Percentiles rank a stretch among this genome's conserved stretches.
These are phyloP conservation scores for Hexactinellida sp. DNA, from an alignment of 37 sponge, comb jelly and placozoan species.

Conservation along the genomic window DNA sequence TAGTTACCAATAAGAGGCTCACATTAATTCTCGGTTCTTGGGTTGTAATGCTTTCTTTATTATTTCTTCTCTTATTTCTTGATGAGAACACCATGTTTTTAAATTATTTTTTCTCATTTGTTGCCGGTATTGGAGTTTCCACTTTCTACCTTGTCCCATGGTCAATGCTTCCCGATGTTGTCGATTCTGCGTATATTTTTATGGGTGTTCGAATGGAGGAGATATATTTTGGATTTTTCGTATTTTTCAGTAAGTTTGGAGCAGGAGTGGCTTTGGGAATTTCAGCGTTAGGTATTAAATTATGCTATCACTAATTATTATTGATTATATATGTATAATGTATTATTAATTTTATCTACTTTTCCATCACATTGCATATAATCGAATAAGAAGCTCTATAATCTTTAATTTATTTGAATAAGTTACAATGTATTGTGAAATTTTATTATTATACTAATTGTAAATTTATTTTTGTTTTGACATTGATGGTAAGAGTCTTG, in stretches of 20 bases:
- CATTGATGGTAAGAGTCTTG: too few species aligned
- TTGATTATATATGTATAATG: too few species aligned
- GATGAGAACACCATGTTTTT: background rate
- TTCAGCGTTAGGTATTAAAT: constrained; percentile 31
- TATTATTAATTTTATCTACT: too few species aligned
- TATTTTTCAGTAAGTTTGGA: constrained; percentile 70
- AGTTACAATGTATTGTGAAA: too few species aligned
- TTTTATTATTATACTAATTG: too few species aligned
- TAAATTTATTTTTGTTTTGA: too few species aligned
- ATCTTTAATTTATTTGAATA: too few species aligned
- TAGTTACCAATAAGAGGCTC: constrained; percentile 55
- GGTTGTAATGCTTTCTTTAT: constrained; percentile 27
- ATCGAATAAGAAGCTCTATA: too few species aligned
- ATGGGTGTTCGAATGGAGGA: constrained; percentile 58
- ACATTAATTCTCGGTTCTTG: constrained; percentile 35
- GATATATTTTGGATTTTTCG: constrained; percentile 79
- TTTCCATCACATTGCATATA: too few species aligned
- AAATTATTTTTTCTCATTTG: constrained; percentile 25
- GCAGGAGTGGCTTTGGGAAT: constrained; percentile 66
- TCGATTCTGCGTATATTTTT: constrained; percentile 37
- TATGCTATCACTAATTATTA: too few species aligned
- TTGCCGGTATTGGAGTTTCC: constrained; percentile 47
- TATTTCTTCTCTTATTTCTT: constrained; percentile 26
- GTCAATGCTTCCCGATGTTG: constrained; percentile 92
- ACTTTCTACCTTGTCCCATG: constrained; percentile 62